A percentile compares a stretch with the other conserved stretches of the same genome.
phyloP scores from a whole-genome alignment of 2,888 invertebrate genomes.

The Cryptosula pallasiana region DNA sequence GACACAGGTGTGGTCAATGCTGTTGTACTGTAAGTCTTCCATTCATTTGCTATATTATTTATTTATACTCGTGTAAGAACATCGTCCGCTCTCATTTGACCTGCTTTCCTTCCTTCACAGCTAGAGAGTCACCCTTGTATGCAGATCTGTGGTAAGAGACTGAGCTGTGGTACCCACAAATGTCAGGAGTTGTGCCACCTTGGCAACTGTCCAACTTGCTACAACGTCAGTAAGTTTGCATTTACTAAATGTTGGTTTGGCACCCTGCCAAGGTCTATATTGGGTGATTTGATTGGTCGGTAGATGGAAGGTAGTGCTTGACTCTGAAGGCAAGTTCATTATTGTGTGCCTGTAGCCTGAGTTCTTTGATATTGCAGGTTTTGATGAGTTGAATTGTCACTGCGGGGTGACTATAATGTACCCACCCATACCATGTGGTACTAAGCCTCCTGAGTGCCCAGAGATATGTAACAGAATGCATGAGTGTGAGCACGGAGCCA shows the following conservation, averaged over 20 bases:
- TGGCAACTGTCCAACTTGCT: constrained; percentile 66
- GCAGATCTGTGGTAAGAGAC: constrained; percentile 61
- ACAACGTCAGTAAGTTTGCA: constrained; percentile 64
- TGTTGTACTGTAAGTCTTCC: constrained; percentile 71
- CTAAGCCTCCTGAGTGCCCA: constrained; percentile 74
- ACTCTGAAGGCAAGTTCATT: too few relatives aligned
- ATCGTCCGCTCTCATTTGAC: background rate
- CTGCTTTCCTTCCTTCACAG: background rate
- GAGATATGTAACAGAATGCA: constrained; percentile 72
- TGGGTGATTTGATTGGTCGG: too few relatives aligned
- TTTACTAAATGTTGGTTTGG: background rate
- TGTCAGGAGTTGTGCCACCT: constrained; percentile 84
- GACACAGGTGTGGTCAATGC: constrained; percentile 71
- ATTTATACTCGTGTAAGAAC: too few relatives aligned
- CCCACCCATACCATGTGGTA: constrained; percentile 90
- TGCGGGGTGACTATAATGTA: constrained; percentile 80
- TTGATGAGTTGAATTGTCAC: constrained; percentile 84
- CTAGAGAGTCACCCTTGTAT: constrained; percentile 71
- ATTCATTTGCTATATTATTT: too few relatives aligned
- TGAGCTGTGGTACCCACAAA: constrained; percentile 81
- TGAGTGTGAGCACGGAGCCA: constrained; percentile 71
- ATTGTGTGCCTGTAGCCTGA: too few relatives aligned
- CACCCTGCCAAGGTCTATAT: too few relatives aligned
- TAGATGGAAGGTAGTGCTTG: too few relatives aligned
- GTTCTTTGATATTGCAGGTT: too few relatives aligned